Conservation (phyloP, 2,888 invertebrate genomes). For the Agrotis puta region DNA sequence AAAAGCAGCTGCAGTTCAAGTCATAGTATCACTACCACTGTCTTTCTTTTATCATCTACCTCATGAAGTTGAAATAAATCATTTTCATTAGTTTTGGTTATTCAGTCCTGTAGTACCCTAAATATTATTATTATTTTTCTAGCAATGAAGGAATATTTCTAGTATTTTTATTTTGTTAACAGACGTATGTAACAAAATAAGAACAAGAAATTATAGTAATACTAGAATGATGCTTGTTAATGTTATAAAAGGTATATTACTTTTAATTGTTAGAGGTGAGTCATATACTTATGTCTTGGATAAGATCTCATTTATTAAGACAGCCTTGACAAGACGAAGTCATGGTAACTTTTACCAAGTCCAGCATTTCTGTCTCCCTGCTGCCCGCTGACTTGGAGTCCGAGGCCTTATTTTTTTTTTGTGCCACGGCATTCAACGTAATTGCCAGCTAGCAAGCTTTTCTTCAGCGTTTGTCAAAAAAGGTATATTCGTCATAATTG, state of each 20-base stretch:
- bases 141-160: conserved; percentile 3
- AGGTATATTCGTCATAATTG: too few species aligned
- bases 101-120: conserved; percentile 16
- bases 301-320: neutral
- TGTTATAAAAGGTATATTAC: neutral
- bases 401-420: too few species aligned
- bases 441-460: neutral
- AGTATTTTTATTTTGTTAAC: neutral
- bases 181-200: conserved; percentile 13
- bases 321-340: neutral
- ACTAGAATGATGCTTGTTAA: neutral
- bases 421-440: neutral
- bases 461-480: neutral
- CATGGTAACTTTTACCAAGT: too few species aligned
- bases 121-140: conserved; percentile 1
- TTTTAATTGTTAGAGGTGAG: neutral
- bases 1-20: too few species aligned
- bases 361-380: too few species aligned
- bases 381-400: too few species aligned
- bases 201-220: conserved; percentile 21
- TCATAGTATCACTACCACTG: too few species aligned
- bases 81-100: neutral
- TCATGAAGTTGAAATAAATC: neutral
- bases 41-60: too few species aligned
- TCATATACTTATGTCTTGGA: neutral